Percentiles rank a stretch among this genome's conserved stretches.
Evolutionary conservation across 2,113 vertebrate species (phyloP).

Genomic region (Pygathrix nemaeus): DNA sequence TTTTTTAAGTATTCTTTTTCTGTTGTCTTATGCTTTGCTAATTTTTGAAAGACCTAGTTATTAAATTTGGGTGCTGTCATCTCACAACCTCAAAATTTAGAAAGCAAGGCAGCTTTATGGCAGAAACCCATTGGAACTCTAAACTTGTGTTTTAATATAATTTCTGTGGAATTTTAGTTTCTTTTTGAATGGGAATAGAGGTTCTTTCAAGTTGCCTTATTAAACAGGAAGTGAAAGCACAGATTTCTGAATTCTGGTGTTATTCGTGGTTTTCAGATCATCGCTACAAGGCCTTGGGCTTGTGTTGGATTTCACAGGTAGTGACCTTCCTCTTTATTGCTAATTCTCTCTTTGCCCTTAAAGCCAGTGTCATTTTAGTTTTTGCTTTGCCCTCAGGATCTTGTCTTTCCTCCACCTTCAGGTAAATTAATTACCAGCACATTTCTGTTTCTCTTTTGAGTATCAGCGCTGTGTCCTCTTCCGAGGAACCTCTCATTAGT

Average conservation of each 20-base stretch:
- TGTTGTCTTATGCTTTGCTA: background rate
- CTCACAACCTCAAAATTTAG: background rate
- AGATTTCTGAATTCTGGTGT: background rate
- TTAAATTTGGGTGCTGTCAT: background rate
- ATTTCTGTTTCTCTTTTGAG: background rate
- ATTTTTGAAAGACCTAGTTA: background rate
- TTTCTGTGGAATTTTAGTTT: background rate
- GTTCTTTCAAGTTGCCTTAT: background rate
- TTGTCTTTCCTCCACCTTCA: constrained; percentile 6
- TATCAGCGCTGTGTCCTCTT: background rate
- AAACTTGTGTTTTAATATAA: background rate
- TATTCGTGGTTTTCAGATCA: background rate
- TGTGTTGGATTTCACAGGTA: background rate
- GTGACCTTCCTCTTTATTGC: background rate
- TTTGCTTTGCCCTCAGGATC: background rate
- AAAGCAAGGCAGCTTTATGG: background rate
- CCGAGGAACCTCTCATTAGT: background rate
- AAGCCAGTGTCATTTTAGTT: background rate
- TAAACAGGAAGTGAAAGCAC: background rate
- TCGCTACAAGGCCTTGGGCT: background rate
- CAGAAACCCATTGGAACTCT: background rate
- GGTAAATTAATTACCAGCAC: constrained; percentile 8
- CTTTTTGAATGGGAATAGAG: background rate
- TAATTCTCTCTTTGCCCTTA: background rate
- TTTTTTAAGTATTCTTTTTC: background rate